Conservation (phyloP, 2,888 invertebrate genomes). For the Mystacides longicornis region DNA sequence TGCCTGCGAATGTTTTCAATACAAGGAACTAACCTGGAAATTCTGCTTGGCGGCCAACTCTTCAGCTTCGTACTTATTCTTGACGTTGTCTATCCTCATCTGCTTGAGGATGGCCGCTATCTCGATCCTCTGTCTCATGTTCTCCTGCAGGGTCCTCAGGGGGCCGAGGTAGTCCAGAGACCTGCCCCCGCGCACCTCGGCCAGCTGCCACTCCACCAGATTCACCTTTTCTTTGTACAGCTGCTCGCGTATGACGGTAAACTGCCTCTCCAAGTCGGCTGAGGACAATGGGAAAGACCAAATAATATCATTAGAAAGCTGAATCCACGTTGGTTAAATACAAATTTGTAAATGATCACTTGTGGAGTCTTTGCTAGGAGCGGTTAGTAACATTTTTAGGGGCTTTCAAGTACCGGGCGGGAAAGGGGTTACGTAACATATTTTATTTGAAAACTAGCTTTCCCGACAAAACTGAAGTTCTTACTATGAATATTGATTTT, state of each 20-base stretch:
- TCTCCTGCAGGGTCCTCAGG: slow-evolving; percentile 77
- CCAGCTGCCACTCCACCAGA: slow-evolving; percentile 78
- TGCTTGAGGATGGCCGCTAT: slow-evolving; percentile 83
- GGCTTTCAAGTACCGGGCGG: no score
- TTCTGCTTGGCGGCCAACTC: slow-evolving; percentile 83
- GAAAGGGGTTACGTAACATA: no score
- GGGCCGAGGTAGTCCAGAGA: slow-evolving; percentile 87
- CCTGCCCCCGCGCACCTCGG: slow-evolving; percentile 77
- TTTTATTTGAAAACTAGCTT: no score
- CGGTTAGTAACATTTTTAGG: no score
- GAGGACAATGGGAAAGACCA: no score
- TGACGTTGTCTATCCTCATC: slow-evolving; percentile 72
- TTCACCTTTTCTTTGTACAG: slow-evolving; percentile 75
- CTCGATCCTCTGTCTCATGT: slow-evolving; percentile 76
- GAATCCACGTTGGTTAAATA: no score
- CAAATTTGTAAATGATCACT: no score
- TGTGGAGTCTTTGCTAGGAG: no score
- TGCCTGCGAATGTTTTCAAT: not conserved
- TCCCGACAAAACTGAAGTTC: no score
- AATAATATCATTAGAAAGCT: no score
- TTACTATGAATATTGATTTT: no score
- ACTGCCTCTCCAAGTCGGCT: slow-evolving; percentile 85
- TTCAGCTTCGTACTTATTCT: slow-evolving; percentile 81
- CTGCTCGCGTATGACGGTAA: slow-evolving; percentile 79
- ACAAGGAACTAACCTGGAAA: slow-evolving; percentile 58